phyloP scores from a whole-genome alignment of 2,888 invertebrate genomes.

The Mimumesa dahlbomi region DNA sequence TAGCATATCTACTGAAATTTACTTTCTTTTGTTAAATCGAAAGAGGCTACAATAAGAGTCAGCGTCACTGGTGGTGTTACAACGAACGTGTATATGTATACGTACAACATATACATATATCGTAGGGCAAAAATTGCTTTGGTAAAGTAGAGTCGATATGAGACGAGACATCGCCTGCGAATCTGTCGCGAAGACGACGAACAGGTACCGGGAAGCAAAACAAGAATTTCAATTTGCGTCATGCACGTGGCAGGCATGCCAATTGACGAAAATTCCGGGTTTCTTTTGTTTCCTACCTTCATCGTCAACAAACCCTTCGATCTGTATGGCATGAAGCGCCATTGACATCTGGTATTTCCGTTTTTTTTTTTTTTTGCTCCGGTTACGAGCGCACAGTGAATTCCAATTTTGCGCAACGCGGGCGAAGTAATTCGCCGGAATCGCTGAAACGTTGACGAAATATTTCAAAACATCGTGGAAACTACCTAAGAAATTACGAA shows the following conservation, averaged over 20 bases:
- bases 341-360: conserved; percentile 48
- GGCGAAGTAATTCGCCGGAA: too few relatives aligned
- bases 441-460: too few relatives aligned
- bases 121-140: conserved; percentile 7
- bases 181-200: conserved; percentile 63
- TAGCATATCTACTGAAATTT: too few relatives aligned
- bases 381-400: neutral
- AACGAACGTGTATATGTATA: too few relatives aligned
- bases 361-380: conserved; percentile 20
- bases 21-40: too few relatives aligned
- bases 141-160: conserved; percentile 31
- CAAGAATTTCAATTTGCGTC: conserved; percentile 76
- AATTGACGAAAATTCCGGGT: conserved; percentile 51
- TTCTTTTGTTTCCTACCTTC: conserved; percentile 17
- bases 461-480: too few relatives aligned
- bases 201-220: conserved; percentile 67
- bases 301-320: conserved; percentile 27
- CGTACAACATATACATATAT: too few relatives aligned
- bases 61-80: too few relatives aligned
- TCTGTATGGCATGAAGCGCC: conserved; percentile 12
- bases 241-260: conserved; percentile 65
- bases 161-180: conserved; percentile 34
- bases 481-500: too few relatives aligned
- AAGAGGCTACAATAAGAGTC: too few relatives aligned
- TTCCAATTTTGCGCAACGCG: too few relatives aligned